Base-by-base conservation (phyloP, 1,140 invertebrate species). In the Sinonovacula constricta region DNA sequence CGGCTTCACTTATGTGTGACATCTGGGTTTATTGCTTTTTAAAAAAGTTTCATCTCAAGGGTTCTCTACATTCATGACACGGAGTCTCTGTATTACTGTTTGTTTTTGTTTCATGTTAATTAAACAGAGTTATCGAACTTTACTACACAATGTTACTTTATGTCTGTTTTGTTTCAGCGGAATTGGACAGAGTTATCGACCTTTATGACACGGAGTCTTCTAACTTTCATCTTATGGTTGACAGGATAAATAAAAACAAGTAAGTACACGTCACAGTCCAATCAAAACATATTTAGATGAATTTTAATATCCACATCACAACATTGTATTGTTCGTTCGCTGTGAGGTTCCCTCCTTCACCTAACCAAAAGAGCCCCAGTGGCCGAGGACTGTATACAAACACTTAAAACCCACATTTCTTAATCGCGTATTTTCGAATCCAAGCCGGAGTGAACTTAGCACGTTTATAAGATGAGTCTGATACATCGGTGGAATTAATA, bases 171-270 rank as follows among this genome's bases (percentile, higher is more conserved):
- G 18, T 72, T 72, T 28, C 59, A 72, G 70, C 28, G 24, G 62
- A 66, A 31, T 53, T 76, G 15, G 30, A 67, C n/a, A 0, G 24
- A 39, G 62, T 59, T 2, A 67, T 76, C 26, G 24, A 39, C n/a
- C 28, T 67, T 33, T 76, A 56, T 34, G 22, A 67, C 18, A 28
- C 54, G 33, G 72, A 65, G 30, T 49, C 72, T 24, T 22, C 4
- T 30, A 56, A 28, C 22, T 76, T 76, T 30, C 71, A 74, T 24
- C 15, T 33, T 34, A 18, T 22, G 28, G 59, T 65, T 15, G 18
- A 53, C 22, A 15, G 30, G 14, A 45, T 76, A 34, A 76, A 76
- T 51, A 63, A 12, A 4, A 76, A 76, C 26, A 67, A 76, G 72
- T 76, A 56, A 74, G 49, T 59, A n/a, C n/a, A n/a, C n/a, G n/a